phyloP scores from a whole-genome alignment of 2,888 invertebrate species.

The Zelleria hepariella region DNA sequence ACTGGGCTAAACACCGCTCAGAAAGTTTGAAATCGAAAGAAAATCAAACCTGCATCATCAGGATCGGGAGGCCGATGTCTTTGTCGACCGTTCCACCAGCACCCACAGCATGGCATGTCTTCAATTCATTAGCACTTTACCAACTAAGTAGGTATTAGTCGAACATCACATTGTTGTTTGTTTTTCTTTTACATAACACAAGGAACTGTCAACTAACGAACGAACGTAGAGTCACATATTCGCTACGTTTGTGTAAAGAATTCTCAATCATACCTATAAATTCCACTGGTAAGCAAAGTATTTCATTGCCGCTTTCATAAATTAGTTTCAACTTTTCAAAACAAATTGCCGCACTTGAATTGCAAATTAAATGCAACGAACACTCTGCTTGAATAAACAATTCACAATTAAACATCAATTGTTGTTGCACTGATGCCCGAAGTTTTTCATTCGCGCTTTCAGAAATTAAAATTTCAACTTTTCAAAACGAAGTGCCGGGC shows the following conservation, averaged over 20 bases:
- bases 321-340: background rate
- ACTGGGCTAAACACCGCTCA: background rate
- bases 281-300: background rate
- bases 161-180: background rate
- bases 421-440: too few relatives aligned
- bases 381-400: too few relatives aligned
- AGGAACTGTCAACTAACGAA: background rate
- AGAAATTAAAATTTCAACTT: too few relatives aligned
- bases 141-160: background rate
- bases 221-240: background rate
- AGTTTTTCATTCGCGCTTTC: too few relatives aligned
- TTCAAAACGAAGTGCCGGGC: too few relatives aligned
- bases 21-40: background rate
- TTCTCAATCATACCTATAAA: background rate
- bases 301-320: background rate
- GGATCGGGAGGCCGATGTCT: conserved; percentile 60
- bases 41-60: conserved; percentile 35
- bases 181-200: background rate
- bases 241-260: background rate
- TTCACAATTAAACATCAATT: too few relatives aligned
- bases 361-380: too few relatives aligned
- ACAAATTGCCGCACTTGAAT: background rate
- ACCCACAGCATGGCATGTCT: conserved; percentile 61
- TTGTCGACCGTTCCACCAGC: conserved; percentile 67
- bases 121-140: background rate